Base-by-base conservation (phyloP, 2,888 invertebrate genomes). In the Saturnia japonica region DNA sequence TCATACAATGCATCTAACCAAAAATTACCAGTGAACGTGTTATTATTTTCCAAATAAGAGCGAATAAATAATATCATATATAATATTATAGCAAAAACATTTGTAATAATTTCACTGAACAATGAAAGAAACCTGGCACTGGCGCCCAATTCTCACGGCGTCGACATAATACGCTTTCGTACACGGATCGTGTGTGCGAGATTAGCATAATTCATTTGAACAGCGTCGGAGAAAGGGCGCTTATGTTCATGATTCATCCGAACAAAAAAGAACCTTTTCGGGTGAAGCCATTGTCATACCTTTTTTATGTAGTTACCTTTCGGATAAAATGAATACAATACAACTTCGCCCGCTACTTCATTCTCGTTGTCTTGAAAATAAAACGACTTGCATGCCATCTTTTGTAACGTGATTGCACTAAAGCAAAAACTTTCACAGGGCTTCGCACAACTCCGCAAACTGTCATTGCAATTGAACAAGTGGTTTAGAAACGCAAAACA, bases 131-230 rank as follows among this genome's bases (percentile, higher is more conserved):
- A 60, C 28, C 19, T 14, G 25, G 16, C 19, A 9, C 57, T 25
- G 57, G 28, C 57, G 28, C 3, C 25, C 14, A 60, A 60, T 60
- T 60, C 57, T 28, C 57, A 60, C 57, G 28, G 28, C 14, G 57
- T 60, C 28, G 57, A 25, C 57, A 60, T 60, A 60, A 28, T 28
- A 60, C 1, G 28, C 57, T 60, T 60, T 60, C 57, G 14, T 60
- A 60, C 28, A 60, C 57, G 28, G 16, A 60, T 60, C 57, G 57
- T 28, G 57, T 60, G 57, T 25, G 28, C 57, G 16, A 60, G 57
- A 60, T 60, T 60, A 60, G 57, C 57, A 60, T 60, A 60, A 60
- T 60, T 25, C 57, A 60, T 60, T 60, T 28, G 25, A 60, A 60
- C 19, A 25, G 25, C 28, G 54, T 60, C 57, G 57, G 57, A 60